phyloP scores from a whole-genome alignment of 2,113 vertebrate genomes.

The Colistium nudipinnis region DNA sequence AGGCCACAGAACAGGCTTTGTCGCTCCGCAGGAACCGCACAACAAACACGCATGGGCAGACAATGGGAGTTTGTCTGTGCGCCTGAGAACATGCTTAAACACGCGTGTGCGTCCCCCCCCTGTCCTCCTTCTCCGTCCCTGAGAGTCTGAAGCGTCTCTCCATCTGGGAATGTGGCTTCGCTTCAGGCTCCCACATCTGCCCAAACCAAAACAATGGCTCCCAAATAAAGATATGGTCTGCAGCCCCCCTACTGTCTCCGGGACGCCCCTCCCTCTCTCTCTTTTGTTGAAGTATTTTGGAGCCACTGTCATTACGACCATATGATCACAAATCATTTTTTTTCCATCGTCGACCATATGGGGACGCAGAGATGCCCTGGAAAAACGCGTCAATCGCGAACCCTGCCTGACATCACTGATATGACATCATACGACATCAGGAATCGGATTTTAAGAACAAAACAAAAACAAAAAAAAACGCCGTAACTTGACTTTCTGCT shows the following conservation, averaged over 20 bases:
- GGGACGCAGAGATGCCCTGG: too few species aligned
- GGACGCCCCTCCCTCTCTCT: slow-evolving; percentile 18
- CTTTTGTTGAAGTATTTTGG: too few species aligned
- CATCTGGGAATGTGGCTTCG: slow-evolving; percentile 69
- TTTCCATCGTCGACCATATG: too few species aligned
- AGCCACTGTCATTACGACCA: too few species aligned
- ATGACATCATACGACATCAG: too few species aligned
- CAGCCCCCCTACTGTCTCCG: slow-evolving; percentile 11
- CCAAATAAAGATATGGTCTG: slow-evolving; percentile 67
- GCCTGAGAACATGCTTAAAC: slow-evolving; percentile 40
- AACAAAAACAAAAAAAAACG: too few species aligned
- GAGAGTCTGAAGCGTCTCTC: slow-evolving; percentile 54
- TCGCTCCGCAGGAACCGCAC: slow-evolving; percentile 18
- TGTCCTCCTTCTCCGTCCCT: slow-evolving; percentile 2
- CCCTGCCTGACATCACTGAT: too few species aligned
- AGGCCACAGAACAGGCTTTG: slow-evolving; percentile 56
- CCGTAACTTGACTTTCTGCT: too few species aligned
- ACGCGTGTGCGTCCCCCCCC: slow-evolving; percentile 19
- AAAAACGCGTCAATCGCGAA: too few species aligned
- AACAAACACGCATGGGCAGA: slow-evolving; percentile 15
- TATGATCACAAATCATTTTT: too few species aligned
- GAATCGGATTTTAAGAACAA: too few species aligned
- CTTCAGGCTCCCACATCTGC: slow-evolving; percentile 75
- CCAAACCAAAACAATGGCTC: slow-evolving; percentile 75
- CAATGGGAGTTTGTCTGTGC: slow-evolving; percentile 41